phyloP scores from a whole-genome alignment of 1,140 invertebrate species.

The Cheumatopsyche charites region DNA sequence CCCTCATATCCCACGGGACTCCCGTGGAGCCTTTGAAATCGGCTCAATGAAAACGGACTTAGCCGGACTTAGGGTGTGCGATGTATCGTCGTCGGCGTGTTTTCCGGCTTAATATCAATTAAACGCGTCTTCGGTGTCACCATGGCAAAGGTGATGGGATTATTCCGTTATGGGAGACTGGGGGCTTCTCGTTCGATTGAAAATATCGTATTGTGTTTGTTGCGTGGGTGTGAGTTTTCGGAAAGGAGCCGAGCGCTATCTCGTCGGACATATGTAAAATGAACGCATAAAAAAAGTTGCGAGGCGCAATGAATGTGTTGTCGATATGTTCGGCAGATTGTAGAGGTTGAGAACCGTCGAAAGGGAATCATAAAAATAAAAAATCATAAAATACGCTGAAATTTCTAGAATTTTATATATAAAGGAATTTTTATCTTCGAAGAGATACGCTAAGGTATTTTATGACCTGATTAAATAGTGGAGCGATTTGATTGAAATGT shows the following conservation, averaged over 20 bases:
- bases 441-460: too few species aligned
- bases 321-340: conserved; percentile 1
- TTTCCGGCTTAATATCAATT: conserved; percentile 11
- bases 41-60: conserved; percentile 46
- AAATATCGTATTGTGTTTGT: not conserved
- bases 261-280: conserved; percentile 20
- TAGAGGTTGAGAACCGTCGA: not conserved
- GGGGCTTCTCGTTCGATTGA: not conserved
- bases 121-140: not conserved
- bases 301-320: conserved; percentile 13
- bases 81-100: not conserved
- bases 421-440: too few species aligned
- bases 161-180: not conserved
- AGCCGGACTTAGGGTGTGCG: conserved; percentile 1
- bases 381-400: too few species aligned
- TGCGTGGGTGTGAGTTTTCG: not conserved
- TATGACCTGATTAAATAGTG: too few species aligned
- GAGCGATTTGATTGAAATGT: too few species aligned
- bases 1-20: not conserved
- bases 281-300: conserved; percentile 20
- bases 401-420: too few species aligned
- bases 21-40: conserved; percentile 21
- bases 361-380: too few species aligned
- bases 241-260: not conserved
- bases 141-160: not conserved